Base-by-base conservation (phyloP, 2,888 invertebrate species). In the Lacanobia oleracea region DNA sequence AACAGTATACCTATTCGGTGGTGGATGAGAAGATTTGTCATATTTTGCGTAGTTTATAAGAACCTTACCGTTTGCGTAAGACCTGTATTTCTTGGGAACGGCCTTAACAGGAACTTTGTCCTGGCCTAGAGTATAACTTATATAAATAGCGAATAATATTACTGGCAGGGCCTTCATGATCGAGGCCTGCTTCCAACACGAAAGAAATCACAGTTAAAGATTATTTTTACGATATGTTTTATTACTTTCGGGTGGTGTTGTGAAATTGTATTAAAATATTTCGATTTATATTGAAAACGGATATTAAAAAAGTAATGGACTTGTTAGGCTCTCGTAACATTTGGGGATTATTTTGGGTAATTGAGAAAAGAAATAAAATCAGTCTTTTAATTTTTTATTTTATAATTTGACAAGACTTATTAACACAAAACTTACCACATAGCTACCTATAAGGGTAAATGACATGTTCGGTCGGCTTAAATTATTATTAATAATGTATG, bases 21-120 rank as follows among this genome's bases (percentile, higher is more conserved):
- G 10, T 57, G 51, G 3, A 2, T 10, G 48, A 16, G 75, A 74
- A 8, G 68, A 8, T 67, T 88, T 90, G 0, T 54, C 59, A 81
- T 88, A 89, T 81, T 89, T 91, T 33, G 88, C 89, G 4, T 90
- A 81, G 43, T 93, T 89, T 27, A 92, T 61, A 59, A 92, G 85
- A 5, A 90, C 77, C 65, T 83, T 78, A 14, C 86, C 80, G 16
- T 87, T 84, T 16, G 86, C 89, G 10, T 86, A 87, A 5, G 83
- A 65, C 16, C 78, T 79, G 9, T 87, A 84, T 75, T 91, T 91
- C 68, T 91, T 91, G 0, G 91, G 90, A 51, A 75, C 88, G 1
- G 64, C 48, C 60, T 87, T 88, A 1, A 80, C 61, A 27, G 71
- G 37, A 45, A 70, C 7, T 48, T 77, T 75, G 21, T 72, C 68